Conservation (phyloP, 1,140 invertebrate species). For the Hycleus phaleratus region DNA sequence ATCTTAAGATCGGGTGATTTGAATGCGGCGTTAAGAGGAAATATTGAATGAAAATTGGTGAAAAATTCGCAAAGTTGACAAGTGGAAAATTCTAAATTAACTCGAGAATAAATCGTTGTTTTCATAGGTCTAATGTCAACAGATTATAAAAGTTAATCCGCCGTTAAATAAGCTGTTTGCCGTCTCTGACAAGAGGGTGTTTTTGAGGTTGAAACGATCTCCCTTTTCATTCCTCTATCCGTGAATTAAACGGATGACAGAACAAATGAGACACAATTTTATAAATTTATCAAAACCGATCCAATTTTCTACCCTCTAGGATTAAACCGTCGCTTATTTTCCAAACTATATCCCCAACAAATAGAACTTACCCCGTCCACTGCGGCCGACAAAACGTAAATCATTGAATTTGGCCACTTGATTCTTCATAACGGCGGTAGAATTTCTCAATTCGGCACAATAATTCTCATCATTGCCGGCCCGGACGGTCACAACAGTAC, state of each 20-base stretch:
- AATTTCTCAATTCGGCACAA: slow-evolving; percentile 89
- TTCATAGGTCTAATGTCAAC: slow-evolving; percentile 6
- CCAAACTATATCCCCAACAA: not conserved
- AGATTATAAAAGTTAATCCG: slow-evolving; percentile 18
- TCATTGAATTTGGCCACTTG: slow-evolving; percentile 98
- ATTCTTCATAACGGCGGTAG: slow-evolving; percentile 92
- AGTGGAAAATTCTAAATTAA: slow-evolving; percentile 7
- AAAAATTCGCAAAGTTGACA: slow-evolving; percentile 4
- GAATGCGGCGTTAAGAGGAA: slow-evolving; percentile 7
- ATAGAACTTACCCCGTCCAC: slow-evolving; percentile 81
- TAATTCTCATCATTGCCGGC: slow-evolving; percentile 98
- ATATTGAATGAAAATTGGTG: not conserved
- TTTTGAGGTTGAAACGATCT: not conserved
- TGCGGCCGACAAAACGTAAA: slow-evolving; percentile 92
- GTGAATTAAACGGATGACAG: no score
- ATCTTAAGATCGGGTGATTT: slow-evolving; percentile 7
- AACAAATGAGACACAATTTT: no score
- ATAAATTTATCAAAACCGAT: no score
- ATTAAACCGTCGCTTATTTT: not conserved
- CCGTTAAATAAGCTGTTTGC: slow-evolving; percentile 13
- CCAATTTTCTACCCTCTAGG: no score
- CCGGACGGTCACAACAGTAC: slow-evolving; percentile 89
- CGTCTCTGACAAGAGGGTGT: not conserved
- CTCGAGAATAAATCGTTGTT: not conserved
- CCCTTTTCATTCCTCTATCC: slow-evolving; percentile 8